Evolutionary conservation across 2,113 vertebrate genomes (phyloP).

Genomic region (Collichthys lucidus): DNA sequence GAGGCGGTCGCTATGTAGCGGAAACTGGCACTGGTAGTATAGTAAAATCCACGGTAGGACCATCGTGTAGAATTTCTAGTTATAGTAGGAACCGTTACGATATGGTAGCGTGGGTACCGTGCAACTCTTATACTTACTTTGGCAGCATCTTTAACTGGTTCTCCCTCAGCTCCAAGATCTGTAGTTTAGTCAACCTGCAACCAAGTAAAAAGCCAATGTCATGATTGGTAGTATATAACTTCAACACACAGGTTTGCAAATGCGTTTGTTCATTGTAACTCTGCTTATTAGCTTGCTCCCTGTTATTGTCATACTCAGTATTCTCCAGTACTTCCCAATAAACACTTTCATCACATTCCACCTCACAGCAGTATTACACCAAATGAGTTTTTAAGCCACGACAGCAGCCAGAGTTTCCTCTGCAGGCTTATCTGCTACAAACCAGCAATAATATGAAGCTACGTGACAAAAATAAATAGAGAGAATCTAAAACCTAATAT

Average conservation of each 20-base stretch:
- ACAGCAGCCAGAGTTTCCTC: not conserved
- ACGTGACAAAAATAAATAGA: not conserved
- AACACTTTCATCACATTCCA: not conserved
- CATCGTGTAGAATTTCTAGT: too few relatives aligned
- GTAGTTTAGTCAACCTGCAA: constrained; percentile 94
- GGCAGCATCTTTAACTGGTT: constrained; percentile 99
- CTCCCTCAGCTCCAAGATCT: constrained; percentile 97
- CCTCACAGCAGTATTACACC: not conserved
- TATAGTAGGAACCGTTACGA: too few relatives aligned
- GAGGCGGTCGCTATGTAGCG: too few relatives aligned
- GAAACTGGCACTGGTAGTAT: too few relatives aligned
- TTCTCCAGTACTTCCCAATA: not conserved
- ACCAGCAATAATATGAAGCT: not conserved
- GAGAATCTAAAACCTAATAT: not conserved
- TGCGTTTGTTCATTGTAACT: too few relatives aligned
- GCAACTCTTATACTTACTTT: constrained; percentile 85
- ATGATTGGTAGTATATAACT: not conserved
- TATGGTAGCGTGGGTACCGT: too few relatives aligned
- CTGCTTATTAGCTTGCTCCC: too few relatives aligned
- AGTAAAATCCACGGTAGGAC: too few relatives aligned
- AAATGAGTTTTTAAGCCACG: not conserved
- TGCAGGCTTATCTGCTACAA: not conserved
- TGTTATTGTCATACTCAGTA: not conserved
- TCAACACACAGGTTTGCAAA: not conserved
- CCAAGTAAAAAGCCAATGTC: not conserved